Evolutionary conservation across 2,797 vertebrate species (phyloP).

Genomic region (Mallotus villosus): DNA sequence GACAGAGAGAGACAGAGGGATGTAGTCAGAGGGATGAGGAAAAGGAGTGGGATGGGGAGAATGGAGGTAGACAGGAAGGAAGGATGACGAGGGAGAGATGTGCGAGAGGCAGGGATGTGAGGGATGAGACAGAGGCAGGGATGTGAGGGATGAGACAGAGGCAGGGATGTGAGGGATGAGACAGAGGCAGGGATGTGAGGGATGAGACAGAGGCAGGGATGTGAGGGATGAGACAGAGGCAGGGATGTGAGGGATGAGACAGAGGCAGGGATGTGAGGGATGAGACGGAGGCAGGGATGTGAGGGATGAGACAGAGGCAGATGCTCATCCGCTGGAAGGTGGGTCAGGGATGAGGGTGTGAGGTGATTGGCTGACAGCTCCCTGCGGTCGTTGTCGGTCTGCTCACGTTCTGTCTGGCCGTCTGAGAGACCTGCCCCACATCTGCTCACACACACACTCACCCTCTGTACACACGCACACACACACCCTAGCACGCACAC

Average conservation of each 20-base stretch:
- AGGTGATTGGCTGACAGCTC: neutral
- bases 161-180: constrained; percentile 1
- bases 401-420: neutral
- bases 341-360: neutral
- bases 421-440: constrained; percentile 25
- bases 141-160: too few relatives aligned
- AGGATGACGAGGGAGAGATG: neutral
- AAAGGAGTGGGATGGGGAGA: neutral
- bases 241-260: constrained; percentile 1
- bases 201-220: neutral
- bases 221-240: neutral
- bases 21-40: neutral
- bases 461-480: too few relatives aligned
- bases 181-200: too few relatives aligned
- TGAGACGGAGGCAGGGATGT: constrained; percentile 1
- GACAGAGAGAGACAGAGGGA: too few relatives aligned
- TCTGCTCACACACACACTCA: too few relatives aligned
- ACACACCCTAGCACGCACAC: too few relatives aligned
- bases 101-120: neutral
- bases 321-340: neutral
- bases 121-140: neutral
- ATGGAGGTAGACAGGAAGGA: neutral
- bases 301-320: neutral
- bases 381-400: neutral
- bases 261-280: constrained; percentile 1